Evolutionary conservation across 2,888 invertebrate species (phyloP).

Genomic region (Pseudeuparius sepicola): DNA sequence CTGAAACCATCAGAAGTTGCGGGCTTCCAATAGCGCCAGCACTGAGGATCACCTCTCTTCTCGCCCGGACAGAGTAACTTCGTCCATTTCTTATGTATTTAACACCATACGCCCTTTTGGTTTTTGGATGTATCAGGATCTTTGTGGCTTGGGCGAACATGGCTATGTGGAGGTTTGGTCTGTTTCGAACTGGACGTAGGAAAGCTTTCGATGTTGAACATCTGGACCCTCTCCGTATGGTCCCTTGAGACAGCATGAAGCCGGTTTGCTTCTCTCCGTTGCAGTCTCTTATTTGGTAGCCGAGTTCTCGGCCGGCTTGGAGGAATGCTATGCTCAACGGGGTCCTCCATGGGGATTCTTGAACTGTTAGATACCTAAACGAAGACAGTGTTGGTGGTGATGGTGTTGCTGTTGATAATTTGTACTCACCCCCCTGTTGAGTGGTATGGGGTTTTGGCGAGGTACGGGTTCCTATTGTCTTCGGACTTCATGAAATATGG

Average conservation of each 20-base stretch:
- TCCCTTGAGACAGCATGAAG: conserved; percentile 70
- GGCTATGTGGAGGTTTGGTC: conserved; percentile 70
- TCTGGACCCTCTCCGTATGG: conserved; percentile 67
- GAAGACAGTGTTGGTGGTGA: too few species aligned
- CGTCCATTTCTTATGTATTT: conserved; percentile 60
- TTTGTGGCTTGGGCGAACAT: conserved; percentile 62
- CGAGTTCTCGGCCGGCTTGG: conserved; percentile 72
- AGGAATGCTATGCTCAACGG: conserved; percentile 74
- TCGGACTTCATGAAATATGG: conserved; percentile 82
- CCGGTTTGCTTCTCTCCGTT: conserved; percentile 78
- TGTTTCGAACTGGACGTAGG: conserved; percentile 65
- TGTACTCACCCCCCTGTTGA: too few species aligned
- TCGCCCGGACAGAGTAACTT: conserved; percentile 56
- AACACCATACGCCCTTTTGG: conserved; percentile 66
- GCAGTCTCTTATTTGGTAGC: conserved; percentile 69
- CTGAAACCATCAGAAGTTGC: conserved; percentile 84
- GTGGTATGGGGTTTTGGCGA: conserved; percentile 66
- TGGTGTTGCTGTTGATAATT: too few species aligned
- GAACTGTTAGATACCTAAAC: conserved; percentile 77
- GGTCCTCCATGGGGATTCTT: conserved; percentile 75
- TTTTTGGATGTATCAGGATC: conserved; percentile 55
- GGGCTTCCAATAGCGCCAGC: conserved; percentile 85
- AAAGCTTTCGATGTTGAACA: conserved; percentile 87
- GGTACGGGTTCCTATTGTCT: conserved; percentile 77
- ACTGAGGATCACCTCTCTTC: conserved; percentile 72